Base-by-base conservation (phyloP, 2,888 invertebrate species). In the Syritta pipiens region DNA sequence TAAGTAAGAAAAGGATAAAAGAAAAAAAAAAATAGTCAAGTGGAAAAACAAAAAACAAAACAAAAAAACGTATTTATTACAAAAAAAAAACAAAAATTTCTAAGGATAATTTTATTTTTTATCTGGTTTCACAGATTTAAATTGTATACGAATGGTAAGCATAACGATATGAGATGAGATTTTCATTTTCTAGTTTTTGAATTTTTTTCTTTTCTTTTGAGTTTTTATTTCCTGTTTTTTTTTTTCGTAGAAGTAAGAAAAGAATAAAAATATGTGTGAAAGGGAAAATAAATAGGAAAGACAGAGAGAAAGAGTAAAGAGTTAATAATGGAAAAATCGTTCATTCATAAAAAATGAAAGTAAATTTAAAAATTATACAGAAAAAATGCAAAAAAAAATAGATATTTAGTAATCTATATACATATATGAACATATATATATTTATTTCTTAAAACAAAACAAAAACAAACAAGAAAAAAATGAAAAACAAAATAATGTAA, bases 71-170 rank as follows among this genome's bases (percentile, higher is more conserved):
- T 14, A 14, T 12, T 14, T 14, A 17, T 7, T 7, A 14, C 12
- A 28, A 51, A 40, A 42, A 55, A 48, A 20, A 62, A 20, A 24
- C 19, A 63, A 42, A 22, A 53, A 37, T 53, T 60, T 48, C 26
- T 55, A 69, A 74, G 67, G 74, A 79, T 79, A 79, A 79, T 79
- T 79, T 79, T 79, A 26, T 74, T 74, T 74, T 79, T 79, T 72
- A 79, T 79, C 79, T 79, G 79, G 79, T 79, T 79, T 79, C 79
- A 79, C 79, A 79, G 79, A 79, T 79, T 74, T 60, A 67, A 67
- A 79, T 74, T 79, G 79, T 79, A 79, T 79, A 79, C 79, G 79
- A 79, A 79, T 72, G 60, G 55, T 79, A 72, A 79, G 55, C 32
- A 72, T 74, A 68, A 74, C 60, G 62, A 77, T 28, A 37, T 37